These are phyloP conservation scores for Solen grandis DNA, from an alignment of 1,140 invertebrate genomes.

Conservation along the genomic window DNA sequence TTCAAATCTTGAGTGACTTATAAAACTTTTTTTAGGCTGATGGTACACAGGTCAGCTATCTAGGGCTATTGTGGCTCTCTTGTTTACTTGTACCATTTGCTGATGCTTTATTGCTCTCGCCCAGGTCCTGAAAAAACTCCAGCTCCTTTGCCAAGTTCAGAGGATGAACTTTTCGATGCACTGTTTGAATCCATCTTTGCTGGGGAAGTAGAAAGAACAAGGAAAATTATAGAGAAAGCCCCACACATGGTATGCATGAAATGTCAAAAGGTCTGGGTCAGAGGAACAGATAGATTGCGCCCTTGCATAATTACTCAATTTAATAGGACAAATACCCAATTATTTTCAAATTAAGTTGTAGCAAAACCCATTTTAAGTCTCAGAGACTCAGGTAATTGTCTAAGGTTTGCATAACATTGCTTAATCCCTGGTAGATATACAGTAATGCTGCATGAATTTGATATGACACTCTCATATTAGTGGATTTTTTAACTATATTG, in stretches of 20 bases:
- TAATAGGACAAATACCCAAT: too few species aligned
- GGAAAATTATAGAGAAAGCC: neutral
- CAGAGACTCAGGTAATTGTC: too few species aligned
- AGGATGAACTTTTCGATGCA: constrained; percentile 6
- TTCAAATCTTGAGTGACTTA: neutral
- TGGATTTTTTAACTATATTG: too few species aligned
- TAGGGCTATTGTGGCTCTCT: neutral
- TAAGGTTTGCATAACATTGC: too few species aligned
- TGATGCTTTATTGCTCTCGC: neutral
- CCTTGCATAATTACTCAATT: too few species aligned
- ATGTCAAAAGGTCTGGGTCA: too few species aligned
- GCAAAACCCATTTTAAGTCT: too few species aligned
- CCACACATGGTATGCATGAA: constrained; percentile 38
- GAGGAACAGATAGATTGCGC: too few species aligned
- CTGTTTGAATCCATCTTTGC: constrained; percentile 10
- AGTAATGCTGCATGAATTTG: too few species aligned
- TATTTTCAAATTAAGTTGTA: too few species aligned
- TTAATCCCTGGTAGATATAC: too few species aligned
- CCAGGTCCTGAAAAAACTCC: neutral
- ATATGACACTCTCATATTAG: too few species aligned
- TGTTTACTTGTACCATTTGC: neutral
- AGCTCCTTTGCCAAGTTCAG: neutral
- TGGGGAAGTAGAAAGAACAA: constrained; percentile 12
- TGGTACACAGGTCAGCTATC: neutral
- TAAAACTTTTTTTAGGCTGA: neutral